Evolutionary conservation across 2,113 vertebrate genomes (phyloP).

Genomic region (Smithornis capensis): DNA sequence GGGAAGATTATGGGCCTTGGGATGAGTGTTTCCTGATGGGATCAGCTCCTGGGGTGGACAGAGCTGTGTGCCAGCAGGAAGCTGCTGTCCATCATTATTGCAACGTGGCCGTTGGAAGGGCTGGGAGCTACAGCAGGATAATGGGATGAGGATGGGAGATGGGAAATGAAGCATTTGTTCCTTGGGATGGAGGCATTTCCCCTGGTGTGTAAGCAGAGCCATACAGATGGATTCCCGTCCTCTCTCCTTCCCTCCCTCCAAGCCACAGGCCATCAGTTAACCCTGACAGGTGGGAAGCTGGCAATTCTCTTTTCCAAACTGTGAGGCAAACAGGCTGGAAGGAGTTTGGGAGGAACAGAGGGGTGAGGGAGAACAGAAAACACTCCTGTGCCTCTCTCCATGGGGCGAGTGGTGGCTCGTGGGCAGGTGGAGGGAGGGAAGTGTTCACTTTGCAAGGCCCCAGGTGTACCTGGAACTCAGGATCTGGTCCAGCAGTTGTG

Average conservation of each 20-base stretch:
- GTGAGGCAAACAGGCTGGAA: slow-evolving; percentile 18
- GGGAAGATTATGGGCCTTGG: not conserved
- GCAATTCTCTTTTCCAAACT: slow-evolving; percentile 20
- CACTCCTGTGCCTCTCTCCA: not conserved
- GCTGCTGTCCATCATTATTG: not conserved
- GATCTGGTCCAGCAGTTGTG: not conserved
- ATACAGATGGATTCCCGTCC: not conserved
- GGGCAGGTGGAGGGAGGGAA: not conserved
- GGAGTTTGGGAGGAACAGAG: not conserved
- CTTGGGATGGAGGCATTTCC: not conserved
- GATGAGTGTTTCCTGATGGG: not conserved
- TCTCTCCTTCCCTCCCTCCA: not conserved
- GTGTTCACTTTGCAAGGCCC: not conserved
- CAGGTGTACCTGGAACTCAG: not conserved
- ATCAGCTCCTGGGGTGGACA: not conserved
- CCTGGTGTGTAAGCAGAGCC: not conserved
- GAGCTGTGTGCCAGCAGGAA: not conserved
- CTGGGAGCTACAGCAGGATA: not conserved
- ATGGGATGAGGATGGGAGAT: not conserved
- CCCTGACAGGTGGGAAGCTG: slow-evolving; percentile 46
- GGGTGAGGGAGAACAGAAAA: not conserved
- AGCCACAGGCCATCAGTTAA: slow-evolving; percentile 28
- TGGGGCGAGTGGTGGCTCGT: not conserved
- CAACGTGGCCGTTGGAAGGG: not conserved
- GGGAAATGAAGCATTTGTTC: not conserved